phyloP scores from a whole-genome alignment of 2,113 vertebrate genomes.

The Bubalus kerabau region DNA sequence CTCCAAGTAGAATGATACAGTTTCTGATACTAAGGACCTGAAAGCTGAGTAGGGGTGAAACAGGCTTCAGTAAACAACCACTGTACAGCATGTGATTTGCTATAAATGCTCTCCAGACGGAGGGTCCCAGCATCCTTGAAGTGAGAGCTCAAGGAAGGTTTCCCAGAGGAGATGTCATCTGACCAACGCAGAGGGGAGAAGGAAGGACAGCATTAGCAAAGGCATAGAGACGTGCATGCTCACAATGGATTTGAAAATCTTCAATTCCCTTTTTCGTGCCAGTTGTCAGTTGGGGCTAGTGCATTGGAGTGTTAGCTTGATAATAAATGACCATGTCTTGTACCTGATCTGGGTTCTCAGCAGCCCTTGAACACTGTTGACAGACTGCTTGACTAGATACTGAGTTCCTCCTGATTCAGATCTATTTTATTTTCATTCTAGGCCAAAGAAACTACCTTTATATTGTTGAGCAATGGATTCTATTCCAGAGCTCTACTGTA shows the following conservation, averaged over 20 bases:
- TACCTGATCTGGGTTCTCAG: not conserved
- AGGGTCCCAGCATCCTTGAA: not conserved
- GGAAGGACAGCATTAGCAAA: not conserved
- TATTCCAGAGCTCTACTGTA: not conserved
- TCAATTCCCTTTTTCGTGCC: not conserved
- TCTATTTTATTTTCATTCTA: not conserved
- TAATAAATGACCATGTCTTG: not conserved
- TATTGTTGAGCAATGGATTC: not conserved
- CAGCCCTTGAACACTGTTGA: not conserved
- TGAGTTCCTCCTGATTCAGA: not conserved
- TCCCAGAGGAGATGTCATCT: not conserved
- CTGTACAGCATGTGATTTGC: not conserved
- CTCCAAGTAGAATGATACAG: not conserved
- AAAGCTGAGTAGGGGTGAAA: not conserved
- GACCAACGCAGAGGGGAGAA: not conserved
- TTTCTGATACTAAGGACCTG: not conserved
- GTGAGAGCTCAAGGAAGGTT: not conserved
- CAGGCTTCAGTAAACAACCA: not conserved
- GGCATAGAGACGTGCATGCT: not conserved
- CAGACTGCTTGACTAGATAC: not conserved
- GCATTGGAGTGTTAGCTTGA: not conserved
- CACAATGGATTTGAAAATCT: not conserved
- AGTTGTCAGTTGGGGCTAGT: not conserved
- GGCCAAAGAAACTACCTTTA: not conserved
- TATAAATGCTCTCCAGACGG: not conserved